Percentiles rank a stretch among this genome's conserved stretches.
phyloP scores from a whole-genome alignment of 1,140 invertebrate genomes.

The Drosophila nigrodunni region DNA sequence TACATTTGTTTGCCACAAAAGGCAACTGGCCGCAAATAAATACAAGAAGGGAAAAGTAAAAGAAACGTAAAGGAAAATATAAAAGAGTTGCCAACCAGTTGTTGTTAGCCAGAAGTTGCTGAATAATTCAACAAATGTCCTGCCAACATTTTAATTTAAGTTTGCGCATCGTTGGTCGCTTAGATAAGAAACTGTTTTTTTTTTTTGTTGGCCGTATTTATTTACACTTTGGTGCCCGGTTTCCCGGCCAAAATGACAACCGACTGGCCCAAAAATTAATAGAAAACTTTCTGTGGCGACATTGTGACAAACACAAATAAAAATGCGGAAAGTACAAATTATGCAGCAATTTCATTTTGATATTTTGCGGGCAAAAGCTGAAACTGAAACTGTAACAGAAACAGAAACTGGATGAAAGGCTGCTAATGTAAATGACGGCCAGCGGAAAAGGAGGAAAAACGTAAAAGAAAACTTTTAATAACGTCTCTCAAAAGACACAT shows the following conservation, averaged over 20 bases:
- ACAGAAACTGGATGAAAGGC: constrained; percentile 67
- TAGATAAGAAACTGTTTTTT: constrained; percentile 69
- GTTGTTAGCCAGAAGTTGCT: constrained; percentile 56
- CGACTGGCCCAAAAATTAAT: constrained; percentile 70
- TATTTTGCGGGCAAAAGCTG: constrained; percentile 60
- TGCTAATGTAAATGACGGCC: constrained; percentile 80
- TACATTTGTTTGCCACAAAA: constrained; percentile 57
- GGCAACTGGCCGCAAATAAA: constrained; percentile 45
- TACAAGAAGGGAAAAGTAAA: constrained; percentile 37
- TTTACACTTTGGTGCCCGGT: constrained; percentile 74
- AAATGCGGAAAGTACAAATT: constrained; percentile 78
- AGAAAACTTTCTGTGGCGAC: constrained; percentile 72
- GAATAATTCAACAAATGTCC: constrained; percentile 81
- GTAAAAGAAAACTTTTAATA: constrained; percentile 74
- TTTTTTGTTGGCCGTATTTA: constrained; percentile 56
- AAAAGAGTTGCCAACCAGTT: constrained; percentile 44
- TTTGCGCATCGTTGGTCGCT: constrained; percentile 73
- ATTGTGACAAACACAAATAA: constrained; percentile 63
- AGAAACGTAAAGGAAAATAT: constrained; percentile 37
- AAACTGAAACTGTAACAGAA: constrained; percentile 5
- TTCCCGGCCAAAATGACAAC: constrained; percentile 64
- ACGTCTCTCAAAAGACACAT: constrained; percentile 76
- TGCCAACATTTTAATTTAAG: constrained; percentile 83
- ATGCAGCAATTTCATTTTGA: constrained; percentile 83
- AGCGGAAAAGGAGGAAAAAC: constrained; percentile 42